These are phyloP conservation scores for Adelognathus sp. DNA, from an alignment of 2,888 invertebrate species.

Conservation along the genomic window DNA sequence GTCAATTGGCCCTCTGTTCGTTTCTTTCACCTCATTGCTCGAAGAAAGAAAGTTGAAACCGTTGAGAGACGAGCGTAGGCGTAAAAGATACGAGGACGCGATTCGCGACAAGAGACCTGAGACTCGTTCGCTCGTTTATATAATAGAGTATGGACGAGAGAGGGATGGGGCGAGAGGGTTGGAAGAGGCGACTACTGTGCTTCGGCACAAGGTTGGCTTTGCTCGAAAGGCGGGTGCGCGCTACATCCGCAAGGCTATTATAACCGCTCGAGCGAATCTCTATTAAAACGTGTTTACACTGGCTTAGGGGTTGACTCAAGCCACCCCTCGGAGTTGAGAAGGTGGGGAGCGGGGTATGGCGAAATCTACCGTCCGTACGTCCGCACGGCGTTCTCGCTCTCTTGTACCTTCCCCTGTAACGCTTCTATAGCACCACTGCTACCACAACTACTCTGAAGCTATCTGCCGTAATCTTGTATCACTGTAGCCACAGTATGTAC, in stretches of 20 bases:
- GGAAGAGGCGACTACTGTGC: conserved; percentile 7
- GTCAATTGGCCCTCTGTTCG: neutral
- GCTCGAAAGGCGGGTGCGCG: conserved; percentile 70
- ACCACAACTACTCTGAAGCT: neutral
- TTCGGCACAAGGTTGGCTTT: conserved; percentile 39
- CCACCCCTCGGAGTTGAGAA: conserved; percentile 70
- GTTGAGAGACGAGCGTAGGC: conserved; percentile 38
- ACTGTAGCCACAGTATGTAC: neutral
- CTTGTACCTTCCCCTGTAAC: conserved; percentile 15
- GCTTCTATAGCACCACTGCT: conserved; percentile 8
- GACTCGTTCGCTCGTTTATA: conserved; percentile 42
- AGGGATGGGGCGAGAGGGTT: neutral
- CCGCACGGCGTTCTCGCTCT: conserved; percentile 34
- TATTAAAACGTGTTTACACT: conserved; percentile 82
- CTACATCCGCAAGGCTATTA: conserved; percentile 81
- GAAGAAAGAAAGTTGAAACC: conserved; percentile 6
- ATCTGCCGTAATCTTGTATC: neutral
- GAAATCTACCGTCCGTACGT: conserved; percentile 45
- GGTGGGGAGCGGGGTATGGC: conserved; percentile 20
- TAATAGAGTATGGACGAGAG: conserved; percentile 43
- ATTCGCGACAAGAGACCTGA: conserved; percentile 41
- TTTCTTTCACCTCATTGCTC: conserved; percentile 12
- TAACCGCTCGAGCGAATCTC: conserved; percentile 82
- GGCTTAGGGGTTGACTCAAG: conserved; percentile 81
- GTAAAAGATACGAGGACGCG: conserved; percentile 57